phyloP scores from a whole-genome alignment of 2,888 invertebrate genomes.

The Merodon equestris region DNA sequence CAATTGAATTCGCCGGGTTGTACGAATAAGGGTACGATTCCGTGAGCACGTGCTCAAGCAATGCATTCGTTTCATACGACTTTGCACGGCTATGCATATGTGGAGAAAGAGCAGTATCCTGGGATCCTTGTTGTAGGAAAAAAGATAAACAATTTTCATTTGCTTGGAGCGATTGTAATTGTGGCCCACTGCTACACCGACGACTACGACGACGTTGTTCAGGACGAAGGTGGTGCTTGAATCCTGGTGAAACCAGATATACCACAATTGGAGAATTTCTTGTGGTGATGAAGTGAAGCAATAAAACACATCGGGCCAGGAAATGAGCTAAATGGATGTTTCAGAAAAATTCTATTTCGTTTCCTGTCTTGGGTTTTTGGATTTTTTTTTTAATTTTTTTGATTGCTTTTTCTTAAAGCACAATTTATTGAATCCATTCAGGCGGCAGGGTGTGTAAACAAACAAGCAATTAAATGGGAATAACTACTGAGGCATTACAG shows the following conservation, averaged over 20 bases:
- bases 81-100: conserved; percentile 29
- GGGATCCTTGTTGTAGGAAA: conserved; percentile 4
- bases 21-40: neutral
- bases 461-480: no score
- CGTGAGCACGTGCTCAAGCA: neutral
- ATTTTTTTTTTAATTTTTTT: no score
- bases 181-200: neutral
- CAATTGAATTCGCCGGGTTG: conserved; percentile 38
- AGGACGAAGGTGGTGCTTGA: neutral
- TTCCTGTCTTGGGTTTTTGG: no score
- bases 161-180: conserved; percentile 23
- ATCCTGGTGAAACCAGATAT: conserved; percentile 39
- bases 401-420: no score
- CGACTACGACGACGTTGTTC: neutral
- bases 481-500: no score
- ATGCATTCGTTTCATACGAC: conserved; percentile 18
- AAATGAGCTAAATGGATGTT: conserved; percentile 13
- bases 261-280: conserved; percentile 42
- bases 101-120: neutral
- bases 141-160: conserved; percentile 59
- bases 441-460: no score
- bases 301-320: neutral
- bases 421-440: no score
- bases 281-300: conserved; percentile 9
- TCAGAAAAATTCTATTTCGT: no score